A percentile compares a stretch with the other conserved stretches of the same genome.
phyloP scores from a whole-genome alignment of 2,797 vertebrate genomes.

The Diplodus sargus region DNA sequence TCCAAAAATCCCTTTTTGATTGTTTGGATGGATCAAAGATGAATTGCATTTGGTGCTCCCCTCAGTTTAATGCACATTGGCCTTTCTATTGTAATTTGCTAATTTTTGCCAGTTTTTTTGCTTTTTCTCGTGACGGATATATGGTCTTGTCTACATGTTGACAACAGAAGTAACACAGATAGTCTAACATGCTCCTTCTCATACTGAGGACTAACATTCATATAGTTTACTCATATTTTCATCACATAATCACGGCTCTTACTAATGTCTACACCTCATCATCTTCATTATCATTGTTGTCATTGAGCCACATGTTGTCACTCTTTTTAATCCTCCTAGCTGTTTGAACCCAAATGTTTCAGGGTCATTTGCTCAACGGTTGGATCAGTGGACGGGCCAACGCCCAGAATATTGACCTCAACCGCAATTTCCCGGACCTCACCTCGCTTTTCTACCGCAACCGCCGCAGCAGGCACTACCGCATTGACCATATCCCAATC shows the following conservation, averaged over 20 bases:
- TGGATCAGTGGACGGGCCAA: constrained; percentile 94
- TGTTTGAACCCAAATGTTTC: constrained; percentile 57
- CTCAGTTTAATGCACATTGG: neutral
- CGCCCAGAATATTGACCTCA: constrained; percentile 94
- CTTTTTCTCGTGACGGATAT: constrained; percentile 65
- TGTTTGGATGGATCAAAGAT: constrained; percentile 21
- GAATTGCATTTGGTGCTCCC: neutral
- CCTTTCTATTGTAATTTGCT: neutral
- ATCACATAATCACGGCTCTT: constrained; percentile 31
- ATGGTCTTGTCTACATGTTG: constrained; percentile 79
- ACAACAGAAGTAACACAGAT: constrained; percentile 63
- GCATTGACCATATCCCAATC: constrained; percentile 92
- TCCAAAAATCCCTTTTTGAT: constrained; percentile 9
- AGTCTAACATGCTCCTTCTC: constrained; percentile 43
- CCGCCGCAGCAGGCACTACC: constrained; percentile 84
- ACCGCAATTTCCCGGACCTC: constrained; percentile 97
- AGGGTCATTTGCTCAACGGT: constrained; percentile 94
- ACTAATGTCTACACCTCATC: constrained; percentile 48
- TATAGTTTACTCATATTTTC: constrained; percentile 17
- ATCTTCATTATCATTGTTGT: neutral
- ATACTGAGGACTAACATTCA: constrained; percentile 57
- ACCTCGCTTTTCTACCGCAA: constrained; percentile 92
- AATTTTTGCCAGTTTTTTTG: neutral
- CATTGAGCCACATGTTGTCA: neutral
- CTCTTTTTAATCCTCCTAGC: constrained; percentile 22